Percentiles rank a stretch among this genome's conserved stretches.
phyloP scores from a whole-genome alignment of 2,113 vertebrate genomes.

The Lepus americanus region DNA sequence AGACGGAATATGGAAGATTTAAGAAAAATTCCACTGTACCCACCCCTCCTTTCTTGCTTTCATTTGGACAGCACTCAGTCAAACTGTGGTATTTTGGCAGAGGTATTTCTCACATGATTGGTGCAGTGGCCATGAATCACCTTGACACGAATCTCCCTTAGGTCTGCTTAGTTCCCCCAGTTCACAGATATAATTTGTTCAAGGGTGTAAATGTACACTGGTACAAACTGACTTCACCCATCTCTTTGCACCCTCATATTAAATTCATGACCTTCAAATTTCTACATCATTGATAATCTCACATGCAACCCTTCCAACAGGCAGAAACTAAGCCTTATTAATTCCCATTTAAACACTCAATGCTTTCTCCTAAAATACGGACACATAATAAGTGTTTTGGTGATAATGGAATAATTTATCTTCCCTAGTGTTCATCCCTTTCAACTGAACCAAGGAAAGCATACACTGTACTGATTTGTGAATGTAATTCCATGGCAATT shows the following conservation, averaged over 20 bases:
- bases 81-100: neutral
- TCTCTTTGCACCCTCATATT: neutral
- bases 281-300: neutral
- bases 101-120: neutral
- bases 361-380: constrained; percentile 23
- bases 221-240: constrained; percentile 14
- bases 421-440: constrained; percentile 67
- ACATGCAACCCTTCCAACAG: neutral
- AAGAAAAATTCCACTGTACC: neutral
- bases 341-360: constrained; percentile 9
- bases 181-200: neutral
- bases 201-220: neutral
- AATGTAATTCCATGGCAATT: constrained; percentile 65
- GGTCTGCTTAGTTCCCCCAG: neutral
- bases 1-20: neutral
- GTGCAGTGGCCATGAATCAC: neutral
- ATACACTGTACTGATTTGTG: constrained; percentile 50
- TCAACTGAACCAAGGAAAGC: constrained; percentile 56
- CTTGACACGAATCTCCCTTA: neutral
- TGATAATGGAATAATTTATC: constrained; percentile 76
- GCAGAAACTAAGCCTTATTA: constrained; percentile 66
- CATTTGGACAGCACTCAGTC: neutral
- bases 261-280: constrained; percentile 38
- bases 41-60: neutral
- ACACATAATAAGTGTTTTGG: constrained; percentile 72